Conservation (phyloP, 2,888 invertebrate species). For the Chrysopilus asiliformis region DNA sequence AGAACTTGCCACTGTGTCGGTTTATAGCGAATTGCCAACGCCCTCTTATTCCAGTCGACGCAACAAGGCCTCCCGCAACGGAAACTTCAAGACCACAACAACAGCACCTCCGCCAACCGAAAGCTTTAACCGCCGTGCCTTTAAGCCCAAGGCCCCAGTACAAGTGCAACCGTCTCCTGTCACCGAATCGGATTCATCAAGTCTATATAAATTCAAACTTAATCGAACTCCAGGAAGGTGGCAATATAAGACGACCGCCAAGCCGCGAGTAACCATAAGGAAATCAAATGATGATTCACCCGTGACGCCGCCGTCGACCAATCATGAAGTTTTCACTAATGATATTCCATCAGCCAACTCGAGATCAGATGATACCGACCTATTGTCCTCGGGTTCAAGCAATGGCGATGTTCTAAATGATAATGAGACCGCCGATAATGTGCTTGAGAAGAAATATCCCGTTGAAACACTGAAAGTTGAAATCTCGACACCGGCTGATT, state of each 20-base stretch:
- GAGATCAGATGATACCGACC: constrained; percentile 46
- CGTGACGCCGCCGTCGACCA: constrained; percentile 22
- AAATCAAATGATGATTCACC: constrained; percentile 48
- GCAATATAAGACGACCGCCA: constrained; percentile 83
- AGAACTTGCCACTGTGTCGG: constrained; percentile 52
- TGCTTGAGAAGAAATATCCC: constrained; percentile 44
- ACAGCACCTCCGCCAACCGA: constrained; percentile 22
- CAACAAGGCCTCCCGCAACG: constrained; percentile 34
- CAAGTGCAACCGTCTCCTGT: constrained; percentile 35
- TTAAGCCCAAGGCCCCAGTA: constrained; percentile 46
- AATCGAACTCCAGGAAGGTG: constrained; percentile 74
- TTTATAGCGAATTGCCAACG: constrained; percentile 43
- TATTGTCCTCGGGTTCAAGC: constrained; percentile 61
- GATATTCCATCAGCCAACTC: constrained; percentile 36
- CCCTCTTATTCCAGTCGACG: constrained; percentile 40
- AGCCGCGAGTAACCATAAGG: constrained; percentile 69
- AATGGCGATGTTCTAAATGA: constrained; percentile 45
- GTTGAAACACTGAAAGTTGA: constrained; percentile 77
- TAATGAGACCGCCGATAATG: constrained; percentile 47
- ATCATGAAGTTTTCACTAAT: constrained; percentile 13
- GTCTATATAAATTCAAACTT: constrained; percentile 67
- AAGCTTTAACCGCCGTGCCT: constrained; percentile 44
- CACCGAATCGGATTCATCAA: constrained; percentile 44
- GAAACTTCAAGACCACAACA: constrained; percentile 20
- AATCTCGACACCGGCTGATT: constrained; percentile 77